phyloP scores from a whole-genome alignment of 2,113 vertebrate species.

The Vidua macroura region DNA sequence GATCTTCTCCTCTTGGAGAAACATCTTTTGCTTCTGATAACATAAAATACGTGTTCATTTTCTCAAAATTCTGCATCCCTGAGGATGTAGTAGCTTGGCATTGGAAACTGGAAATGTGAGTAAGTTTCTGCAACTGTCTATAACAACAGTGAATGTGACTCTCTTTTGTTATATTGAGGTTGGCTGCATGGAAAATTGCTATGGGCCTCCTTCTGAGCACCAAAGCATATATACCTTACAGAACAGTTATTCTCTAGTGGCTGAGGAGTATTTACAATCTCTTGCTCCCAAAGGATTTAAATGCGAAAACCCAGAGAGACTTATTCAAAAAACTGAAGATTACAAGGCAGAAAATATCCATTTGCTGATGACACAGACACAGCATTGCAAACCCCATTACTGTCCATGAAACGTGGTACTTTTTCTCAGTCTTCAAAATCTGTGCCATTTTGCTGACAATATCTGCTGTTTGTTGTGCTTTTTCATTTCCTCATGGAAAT shows the following conservation, averaged over 20 bases:
- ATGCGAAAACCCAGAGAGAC: not conserved
- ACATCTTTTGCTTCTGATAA: slow-evolving; percentile 3
- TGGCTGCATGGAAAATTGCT: not conserved
- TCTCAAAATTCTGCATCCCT: not conserved
- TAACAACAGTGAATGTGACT: not conserved
- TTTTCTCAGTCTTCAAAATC: not conserved
- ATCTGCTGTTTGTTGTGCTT: not conserved
- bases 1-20: slow-evolving; percentile 9
- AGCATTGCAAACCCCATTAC: not conserved
- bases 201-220: not conserved
- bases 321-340: not conserved
- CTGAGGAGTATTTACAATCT: not conserved
- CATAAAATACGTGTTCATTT: not conserved
- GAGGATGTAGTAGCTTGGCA: not conserved
- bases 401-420: not conserved
- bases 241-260: not conserved
- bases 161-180: not conserved
- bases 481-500: not conserved
- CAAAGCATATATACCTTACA: not conserved
- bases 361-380: not conserved
- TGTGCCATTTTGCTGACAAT: not conserved
- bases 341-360: not conserved
- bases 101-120: not conserved
- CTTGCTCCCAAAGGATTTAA: not conserved
- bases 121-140: not conserved